These are phyloP conservation scores for Eupithecia subumbrata DNA, from an alignment of 2,888 invertebrate species.

Conservation along the genomic window DNA sequence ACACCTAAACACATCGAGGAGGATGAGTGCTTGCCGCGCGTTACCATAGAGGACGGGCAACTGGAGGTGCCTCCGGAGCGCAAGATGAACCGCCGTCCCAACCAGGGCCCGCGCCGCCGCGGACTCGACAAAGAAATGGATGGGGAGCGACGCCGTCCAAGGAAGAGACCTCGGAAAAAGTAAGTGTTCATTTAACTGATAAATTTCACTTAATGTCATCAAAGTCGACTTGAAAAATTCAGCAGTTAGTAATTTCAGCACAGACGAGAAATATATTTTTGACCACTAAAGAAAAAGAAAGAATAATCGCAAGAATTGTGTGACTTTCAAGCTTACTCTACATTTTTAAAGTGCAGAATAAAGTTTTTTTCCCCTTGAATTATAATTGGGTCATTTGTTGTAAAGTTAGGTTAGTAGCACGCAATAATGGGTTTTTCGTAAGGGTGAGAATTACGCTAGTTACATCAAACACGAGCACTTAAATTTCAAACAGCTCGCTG, in stretches of 20 bases:
- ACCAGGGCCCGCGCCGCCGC: constrained; percentile 67
- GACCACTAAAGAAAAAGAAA: background rate
- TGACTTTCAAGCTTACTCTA: background rate
- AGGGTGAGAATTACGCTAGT: background rate
- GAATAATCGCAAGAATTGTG: background rate
- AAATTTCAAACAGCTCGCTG: background rate
- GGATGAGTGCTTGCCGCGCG: constrained; percentile 71
- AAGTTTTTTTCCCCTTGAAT: background rate
- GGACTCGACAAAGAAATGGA: constrained; percentile 72
- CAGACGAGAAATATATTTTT: background rate
- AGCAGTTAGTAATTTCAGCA: background rate
- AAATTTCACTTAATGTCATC: background rate
- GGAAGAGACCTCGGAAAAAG: constrained; percentile 67
- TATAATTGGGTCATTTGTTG: background rate
- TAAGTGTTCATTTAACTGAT: constrained; percentile 45
- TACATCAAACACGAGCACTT: background rate
- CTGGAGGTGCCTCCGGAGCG: constrained; percentile 60
- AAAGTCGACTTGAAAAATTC: background rate
- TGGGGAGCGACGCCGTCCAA: constrained; percentile 70
- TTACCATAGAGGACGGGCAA: constrained; percentile 68
- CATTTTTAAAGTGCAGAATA: background rate
- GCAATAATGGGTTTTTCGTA: background rate
- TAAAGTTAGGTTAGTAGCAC: background rate
- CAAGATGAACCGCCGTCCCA: constrained; percentile 70
- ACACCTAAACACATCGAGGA: constrained; percentile 75